A percentile compares a stretch with the other conserved stretches of the same genome.
These are phyloP conservation scores for Artemisiospiza belli DNA, from an alignment of 2,113 vertebrate species.

Conservation along the genomic window DNA sequence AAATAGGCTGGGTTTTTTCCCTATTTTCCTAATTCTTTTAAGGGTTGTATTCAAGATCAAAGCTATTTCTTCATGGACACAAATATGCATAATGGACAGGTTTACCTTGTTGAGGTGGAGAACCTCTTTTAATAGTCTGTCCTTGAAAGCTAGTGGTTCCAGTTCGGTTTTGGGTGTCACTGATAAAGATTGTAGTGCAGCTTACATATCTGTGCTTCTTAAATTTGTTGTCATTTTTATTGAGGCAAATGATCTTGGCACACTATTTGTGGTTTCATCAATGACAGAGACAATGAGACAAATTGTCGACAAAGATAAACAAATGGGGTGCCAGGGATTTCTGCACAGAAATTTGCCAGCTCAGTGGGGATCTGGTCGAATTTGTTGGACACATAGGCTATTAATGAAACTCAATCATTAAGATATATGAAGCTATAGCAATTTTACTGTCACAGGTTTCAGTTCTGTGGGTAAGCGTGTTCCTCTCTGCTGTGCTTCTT, in stretches of 20 bases:
- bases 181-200: neutral
- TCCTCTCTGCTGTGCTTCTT: neutral
- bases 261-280: conserved; percentile 45
- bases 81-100: neutral
- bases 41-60: conserved; percentile 19
- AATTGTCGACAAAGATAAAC: conserved; percentile 45
- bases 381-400: neutral
- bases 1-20: neutral
- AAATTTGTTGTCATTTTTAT: conserved; percentile 48
- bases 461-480: neutral
- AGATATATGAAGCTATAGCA: neutral
- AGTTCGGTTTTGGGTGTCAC: neutral
- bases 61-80: neutral
- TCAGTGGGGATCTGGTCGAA: neutral
- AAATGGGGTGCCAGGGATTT: conserved; percentile 36
- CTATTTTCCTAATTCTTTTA: neutral
- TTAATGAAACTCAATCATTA: neutral
- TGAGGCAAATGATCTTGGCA: conserved; percentile 17
- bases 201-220: neutral
- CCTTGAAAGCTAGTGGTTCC: conserved; percentile 16
- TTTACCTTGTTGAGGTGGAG: conserved; percentile 36
- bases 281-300: conserved; percentile 50
- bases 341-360: neutral
- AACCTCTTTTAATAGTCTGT: neutral
- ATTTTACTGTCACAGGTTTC: neutral